These are phyloP conservation scores for Heterodera filipjevi DNA, from an alignment of 2,888 invertebrate species.

Conservation along the genomic window DNA sequence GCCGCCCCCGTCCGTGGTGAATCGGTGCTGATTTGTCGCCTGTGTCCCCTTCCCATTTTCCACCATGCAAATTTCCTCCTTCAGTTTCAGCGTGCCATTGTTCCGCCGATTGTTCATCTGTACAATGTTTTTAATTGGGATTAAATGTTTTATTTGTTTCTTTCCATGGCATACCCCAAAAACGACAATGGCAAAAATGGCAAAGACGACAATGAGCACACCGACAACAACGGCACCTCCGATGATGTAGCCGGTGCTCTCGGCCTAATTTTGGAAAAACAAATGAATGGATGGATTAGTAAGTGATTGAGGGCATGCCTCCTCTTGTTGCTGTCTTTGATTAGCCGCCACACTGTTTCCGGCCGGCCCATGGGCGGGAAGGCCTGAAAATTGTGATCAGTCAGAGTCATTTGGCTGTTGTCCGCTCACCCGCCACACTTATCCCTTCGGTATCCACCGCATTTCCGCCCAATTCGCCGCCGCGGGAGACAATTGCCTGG, in stretches of 20 bases:
- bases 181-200: constrained; percentile 46
- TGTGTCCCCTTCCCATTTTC: constrained; percentile 41
- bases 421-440: constrained; percentile 34
- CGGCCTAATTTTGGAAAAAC: constrained; percentile 26
- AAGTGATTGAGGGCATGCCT: too few species aligned
- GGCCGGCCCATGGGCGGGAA: neutral
- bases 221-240: constrained; percentile 45
- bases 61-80: constrained; percentile 47
- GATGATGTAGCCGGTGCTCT: constrained; percentile 46
- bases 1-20: constrained; percentile 28
- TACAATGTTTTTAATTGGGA: too few species aligned
- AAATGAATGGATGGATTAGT: too few species aligned
- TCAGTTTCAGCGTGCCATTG: constrained; percentile 43
- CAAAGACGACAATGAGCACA: constrained; percentile 43
- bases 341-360: constrained; percentile 5
- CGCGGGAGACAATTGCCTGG: constrained; percentile 36
- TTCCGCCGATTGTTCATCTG: constrained; percentile 43
- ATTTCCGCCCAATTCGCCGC: constrained; percentile 44
- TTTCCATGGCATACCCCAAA: constrained; percentile 39
- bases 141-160: too few species aligned
- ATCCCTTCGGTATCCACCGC: constrained; percentile 40
- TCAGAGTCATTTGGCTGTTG: neutral
- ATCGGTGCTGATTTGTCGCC: constrained; percentile 35
- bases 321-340: constrained; percentile 17
- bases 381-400: neutral